These are phyloP conservation scores for Gallinago stenura DNA, from an alignment of 2,797 vertebrate species.

Conservation along the genomic window DNA sequence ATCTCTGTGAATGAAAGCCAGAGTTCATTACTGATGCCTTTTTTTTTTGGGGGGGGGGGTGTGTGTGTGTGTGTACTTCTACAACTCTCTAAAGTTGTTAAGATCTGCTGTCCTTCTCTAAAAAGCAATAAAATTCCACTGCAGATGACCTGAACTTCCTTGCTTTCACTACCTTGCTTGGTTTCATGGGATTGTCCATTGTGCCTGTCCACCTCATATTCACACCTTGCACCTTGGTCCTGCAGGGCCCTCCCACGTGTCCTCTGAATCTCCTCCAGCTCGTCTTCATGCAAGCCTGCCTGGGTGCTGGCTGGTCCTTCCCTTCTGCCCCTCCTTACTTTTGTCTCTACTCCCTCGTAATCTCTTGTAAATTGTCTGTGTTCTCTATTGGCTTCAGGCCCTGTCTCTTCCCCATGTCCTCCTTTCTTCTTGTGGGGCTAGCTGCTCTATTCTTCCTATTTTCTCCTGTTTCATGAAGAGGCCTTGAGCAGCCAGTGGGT, in stretches of 20 bases:
- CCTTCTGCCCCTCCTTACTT: not conserved
- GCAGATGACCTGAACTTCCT: not conserved
- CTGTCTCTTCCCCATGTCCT: not conserved
- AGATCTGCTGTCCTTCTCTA: not conserved
- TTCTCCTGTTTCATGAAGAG: not conserved
- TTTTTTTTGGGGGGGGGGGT: not conserved
- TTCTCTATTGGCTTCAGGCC: not conserved
- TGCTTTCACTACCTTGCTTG: fast-evolving
- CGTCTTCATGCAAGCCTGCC: not conserved
- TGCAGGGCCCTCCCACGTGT: not conserved
- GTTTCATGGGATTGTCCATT: not conserved
- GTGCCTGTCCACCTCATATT: not conserved
- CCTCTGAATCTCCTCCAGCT: not conserved
- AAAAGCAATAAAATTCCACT: not conserved
- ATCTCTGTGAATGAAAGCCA: not conserved
- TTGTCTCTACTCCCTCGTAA: not conserved
- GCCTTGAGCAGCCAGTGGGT: not conserved
- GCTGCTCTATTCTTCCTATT: not conserved
- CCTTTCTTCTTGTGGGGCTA: not conserved
- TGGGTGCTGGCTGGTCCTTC: not conserved
- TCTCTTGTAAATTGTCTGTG: not conserved
- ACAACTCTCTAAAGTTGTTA: not conserved
- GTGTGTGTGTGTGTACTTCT: not conserved
- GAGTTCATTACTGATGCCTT: not conserved
- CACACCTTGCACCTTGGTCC: fast-evolving